Base-by-base conservation (phyloP, 2,113 vertebrate genomes). In the Cebus imitator region DNA sequence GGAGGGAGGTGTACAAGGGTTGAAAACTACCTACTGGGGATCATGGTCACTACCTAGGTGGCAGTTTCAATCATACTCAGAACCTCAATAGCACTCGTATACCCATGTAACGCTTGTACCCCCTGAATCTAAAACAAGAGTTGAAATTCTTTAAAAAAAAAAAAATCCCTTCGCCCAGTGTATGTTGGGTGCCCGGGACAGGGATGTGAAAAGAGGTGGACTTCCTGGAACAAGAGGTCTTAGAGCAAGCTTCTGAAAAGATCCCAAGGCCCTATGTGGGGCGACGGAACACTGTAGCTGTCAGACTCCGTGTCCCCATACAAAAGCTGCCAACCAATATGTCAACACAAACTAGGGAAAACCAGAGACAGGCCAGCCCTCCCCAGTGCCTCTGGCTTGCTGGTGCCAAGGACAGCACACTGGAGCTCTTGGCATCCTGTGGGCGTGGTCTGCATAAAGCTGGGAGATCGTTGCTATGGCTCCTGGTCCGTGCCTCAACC, bases 211-310 rank as follows among this genome's bases (percentile, higher is more conserved):
- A 48, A 48, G 55, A 35, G 3, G 0, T 50, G 40, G 21, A 73
- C 10, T 18, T 52, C 84, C 23, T 43, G 20, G 43, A 80, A 45
- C 20, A 80, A 66, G n/a, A 79, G 58, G 35, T 79, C 30, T 35
- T 16, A 17, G 8, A 70, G 78, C 32, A 37, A 50, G 12, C 37
- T 35, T 55, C 32, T 72, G 32, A 21, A 64, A 84, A 61, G 37
- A 50, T 75, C 40, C 55, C 37, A 45, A 43, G 66, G 18, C 8
- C 17, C 11, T 27, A n/a, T 3, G 0, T 25, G 20, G 20, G 40
- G 37, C 12, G 0, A 50, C 1, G 32, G 68, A 32, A 57, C 55
- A 23, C 0, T 4, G 5, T 10, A 35, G 2, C 10, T 40, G 1
- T 57, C 40, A 73, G 2, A n/a, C 3, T 52, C 11, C 4, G 32